Conservation (phyloP, 2,797 vertebrate genomes). For the Xerus rutilus region DNA sequence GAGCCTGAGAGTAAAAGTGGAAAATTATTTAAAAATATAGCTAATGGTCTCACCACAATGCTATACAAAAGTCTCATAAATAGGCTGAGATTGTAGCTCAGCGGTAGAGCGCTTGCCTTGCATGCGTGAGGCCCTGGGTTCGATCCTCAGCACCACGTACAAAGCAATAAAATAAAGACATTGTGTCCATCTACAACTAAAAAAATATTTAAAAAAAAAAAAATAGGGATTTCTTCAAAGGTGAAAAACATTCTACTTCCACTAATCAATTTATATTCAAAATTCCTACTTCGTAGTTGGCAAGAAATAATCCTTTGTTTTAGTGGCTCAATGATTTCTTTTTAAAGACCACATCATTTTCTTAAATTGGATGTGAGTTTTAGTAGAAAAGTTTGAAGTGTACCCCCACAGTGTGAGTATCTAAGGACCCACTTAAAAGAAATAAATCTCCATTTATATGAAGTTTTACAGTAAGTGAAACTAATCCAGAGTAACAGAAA, state of each 20-base stretch:
- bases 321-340: neutral
- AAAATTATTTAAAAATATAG: neutral
- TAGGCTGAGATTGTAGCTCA: too few species aligned
- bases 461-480: conserved; percentile 30
- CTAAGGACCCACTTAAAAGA: conserved; percentile 19
- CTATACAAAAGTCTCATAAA: neutral
- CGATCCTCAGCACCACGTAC: too few species aligned
- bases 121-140: too few species aligned
- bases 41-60: neutral
- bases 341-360: neutral
- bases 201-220: too few species aligned
- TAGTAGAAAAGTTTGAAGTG: neutral
- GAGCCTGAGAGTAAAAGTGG: neutral
- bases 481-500: neutral
- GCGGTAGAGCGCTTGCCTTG: too few species aligned
- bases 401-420: neutral
- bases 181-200: too few species aligned
- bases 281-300: neutral
- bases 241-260: neutral
- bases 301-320: conserved; percentile 17
- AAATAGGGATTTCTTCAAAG: neutral
- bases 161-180: too few species aligned
- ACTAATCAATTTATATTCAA: neutral
- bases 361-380: conserved; percentile 1
- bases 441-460: neutral